Conservation (phyloP, 1,140 invertebrate genomes). For the Lineus longissimus region DNA sequence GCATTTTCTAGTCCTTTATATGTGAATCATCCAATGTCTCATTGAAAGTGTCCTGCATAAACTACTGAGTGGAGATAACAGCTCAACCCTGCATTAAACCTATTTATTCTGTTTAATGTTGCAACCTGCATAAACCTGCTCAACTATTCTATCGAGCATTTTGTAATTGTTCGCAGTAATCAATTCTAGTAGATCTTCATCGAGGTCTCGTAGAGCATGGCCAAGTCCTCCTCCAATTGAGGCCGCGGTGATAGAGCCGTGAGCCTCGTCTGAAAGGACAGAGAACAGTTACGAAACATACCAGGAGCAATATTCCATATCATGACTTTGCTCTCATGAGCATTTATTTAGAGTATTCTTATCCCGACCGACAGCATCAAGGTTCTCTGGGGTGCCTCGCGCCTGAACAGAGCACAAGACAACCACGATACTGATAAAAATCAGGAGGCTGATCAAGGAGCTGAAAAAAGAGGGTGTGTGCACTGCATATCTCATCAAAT, state of each 20-base stretch:
- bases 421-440: not conserved
- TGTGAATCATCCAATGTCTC: too few species aligned
- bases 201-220: conserved; percentile 70
- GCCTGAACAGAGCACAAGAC: not conserved
- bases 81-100: too few species aligned
- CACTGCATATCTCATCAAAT: too few species aligned
- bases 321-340: not conserved
- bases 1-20: too few species aligned
- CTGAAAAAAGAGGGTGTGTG: not conserved
- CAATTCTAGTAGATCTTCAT: conserved; percentile 63
- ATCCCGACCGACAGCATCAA: not conserved
- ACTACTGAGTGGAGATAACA: too few species aligned
- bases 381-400: not conserved
- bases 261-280: conserved; percentile 56
- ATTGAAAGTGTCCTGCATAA: too few species aligned
- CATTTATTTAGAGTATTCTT: not conserved
- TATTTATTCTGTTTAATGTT: too few species aligned
- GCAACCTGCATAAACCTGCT: too few species aligned
- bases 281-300: conserved; percentile 17
- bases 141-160: too few species aligned
- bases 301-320: too few species aligned
- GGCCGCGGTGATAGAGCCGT: conserved; percentile 72
- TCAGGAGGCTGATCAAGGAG: not conserved
- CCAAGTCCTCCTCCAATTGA: conserved; percentile 73
- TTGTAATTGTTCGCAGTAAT: too few species aligned